A percentile compares a stretch with the other conserved stretches of the same genome.
phyloP scores from a whole-genome alignment of 2,113 vertebrate species.

The Cheilinus undulatus region DNA sequence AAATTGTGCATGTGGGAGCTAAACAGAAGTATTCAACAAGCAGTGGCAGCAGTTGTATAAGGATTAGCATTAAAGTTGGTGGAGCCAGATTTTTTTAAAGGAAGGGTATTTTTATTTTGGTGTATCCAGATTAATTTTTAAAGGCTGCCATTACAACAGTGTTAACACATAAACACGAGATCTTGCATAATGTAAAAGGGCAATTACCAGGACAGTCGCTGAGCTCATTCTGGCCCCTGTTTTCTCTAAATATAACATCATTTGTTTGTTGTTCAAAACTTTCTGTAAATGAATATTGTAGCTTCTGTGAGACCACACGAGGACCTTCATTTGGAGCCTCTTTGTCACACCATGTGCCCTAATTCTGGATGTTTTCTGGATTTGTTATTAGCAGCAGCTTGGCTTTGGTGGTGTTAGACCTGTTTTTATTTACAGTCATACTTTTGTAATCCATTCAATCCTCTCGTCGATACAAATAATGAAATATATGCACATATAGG shows the following conservation, averaged over 20 bases:
- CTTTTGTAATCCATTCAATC: too few relatives aligned
- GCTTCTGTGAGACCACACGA: not conserved
- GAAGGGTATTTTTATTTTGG: not conserved
- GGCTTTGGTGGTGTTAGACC: not conserved
- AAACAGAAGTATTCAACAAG: not conserved
- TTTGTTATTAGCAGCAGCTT: not conserved
- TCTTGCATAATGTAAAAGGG: not conserved
- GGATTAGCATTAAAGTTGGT: not conserved
- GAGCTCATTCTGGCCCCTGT: not conserved
- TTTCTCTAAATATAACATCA: not conserved
- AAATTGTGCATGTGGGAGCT: not conserved
- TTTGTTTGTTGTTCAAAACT: not conserved
- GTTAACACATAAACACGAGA: not conserved
- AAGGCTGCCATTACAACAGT: not conserved
- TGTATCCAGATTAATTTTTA: not conserved
- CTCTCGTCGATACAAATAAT: too few relatives aligned
- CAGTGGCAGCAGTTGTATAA: not conserved
- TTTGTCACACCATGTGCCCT: not conserved
- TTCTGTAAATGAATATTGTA: not conserved
- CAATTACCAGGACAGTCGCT: not conserved
- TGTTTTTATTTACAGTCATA: too few relatives aligned
- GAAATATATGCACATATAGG: too few relatives aligned
- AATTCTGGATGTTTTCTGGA: not conserved
- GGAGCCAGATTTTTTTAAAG: not conserved
- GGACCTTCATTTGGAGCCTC: not conserved